Base-by-base conservation (phyloP, 1,140 invertebrate genomes). In the Acromyrmex charruanus region DNA sequence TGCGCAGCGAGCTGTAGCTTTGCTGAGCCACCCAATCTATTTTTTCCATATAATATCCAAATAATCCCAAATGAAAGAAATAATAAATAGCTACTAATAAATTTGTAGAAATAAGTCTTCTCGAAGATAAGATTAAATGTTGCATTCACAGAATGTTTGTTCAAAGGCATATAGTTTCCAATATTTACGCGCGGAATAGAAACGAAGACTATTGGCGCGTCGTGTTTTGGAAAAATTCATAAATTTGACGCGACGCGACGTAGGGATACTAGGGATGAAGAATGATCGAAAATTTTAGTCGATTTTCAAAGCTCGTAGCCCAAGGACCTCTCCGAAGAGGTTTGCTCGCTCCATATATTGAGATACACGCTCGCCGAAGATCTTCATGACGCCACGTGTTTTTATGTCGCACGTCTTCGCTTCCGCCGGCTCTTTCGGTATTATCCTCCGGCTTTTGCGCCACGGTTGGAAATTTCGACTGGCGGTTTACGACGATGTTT, bases 401-500 rank as follows among this genome's bases (percentile, higher is more conserved):
- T 82, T 72, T 58, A 72, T 51, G 51, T 39, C 51, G 18, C 49
- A 69, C 79, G 51, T 71, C 51, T 39, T 71, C 53, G 79, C 53
- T 53, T 25, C 51, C 51, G 66, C 9, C 58, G 79, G 66, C 12
- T 58, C 5, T 16, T 51, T 68, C 63, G 63, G 16, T 61, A 74
- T 82, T 49, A 75, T 74, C 69, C 55, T 61, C 25, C 18, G 39
- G 53, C 28, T 44, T 25, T 61, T 44, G 5, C 61, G n/a, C 58
- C 58, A 59, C 35, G 68, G 31, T 71, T 88, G 59, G 55, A 74
- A 90, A 89, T 90, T 90, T 90, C 77, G 88, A 77, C 74, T 51
- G 66, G 74, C 88, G 58, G 55, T 90, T 90, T 89, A 89, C 80
- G 88, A 86, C 61, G 68, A 71, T 89, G 89, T 89, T 89, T 91